These are phyloP conservation scores for Chrysopilus asiliformis DNA, from an alignment of 2,888 invertebrate genomes.

Conservation along the genomic window DNA sequence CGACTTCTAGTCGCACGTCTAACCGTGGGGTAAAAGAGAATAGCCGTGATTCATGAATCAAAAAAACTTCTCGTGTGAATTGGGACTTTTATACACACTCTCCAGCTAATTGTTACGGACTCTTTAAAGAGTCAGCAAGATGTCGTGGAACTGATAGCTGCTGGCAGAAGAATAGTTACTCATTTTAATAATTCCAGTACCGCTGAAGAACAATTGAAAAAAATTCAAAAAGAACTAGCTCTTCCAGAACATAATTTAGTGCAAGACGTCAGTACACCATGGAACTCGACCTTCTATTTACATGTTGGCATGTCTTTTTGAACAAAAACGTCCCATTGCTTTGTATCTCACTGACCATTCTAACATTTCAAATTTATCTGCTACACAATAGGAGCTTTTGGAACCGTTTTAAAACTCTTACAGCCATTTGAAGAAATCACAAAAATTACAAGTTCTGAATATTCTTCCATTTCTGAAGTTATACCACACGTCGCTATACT, in stretches of 20 bases:
- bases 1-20: no score
- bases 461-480: slow-evolving; percentile 17
- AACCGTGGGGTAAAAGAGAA: no score
- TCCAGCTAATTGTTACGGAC: slow-evolving; percentile 10
- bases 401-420: slow-evolving; percentile 12
- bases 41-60: no score
- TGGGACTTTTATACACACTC: slow-evolving; percentile 10
- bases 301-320: no score
- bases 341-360: slow-evolving; percentile 7
- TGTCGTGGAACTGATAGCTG: slow-evolving; percentile 12
- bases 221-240: slow-evolving; percentile 15
- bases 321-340: slow-evolving; percentile 7
- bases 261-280: slow-evolving; percentile 11
- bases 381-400: slow-evolving; percentile 11
- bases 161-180: slow-evolving; percentile 14
- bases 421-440: slow-evolving; percentile 20
- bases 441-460: slow-evolving; percentile 16
- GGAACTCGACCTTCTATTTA: slow-evolving; percentile 9
- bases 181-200: slow-evolving; percentile 19
- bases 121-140: slow-evolving; percentile 14
- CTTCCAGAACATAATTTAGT: slow-evolving; percentile 17
- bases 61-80: no score
- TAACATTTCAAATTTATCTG: slow-evolving; percentile 6
- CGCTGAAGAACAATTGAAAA: slow-evolving; percentile 16
- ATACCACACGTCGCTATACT: slow-evolving; percentile 17